These are phyloP conservation scores for Phragmatobia fuliginosa DNA, from an alignment of 2,888 invertebrate species.

Conservation along the genomic window DNA sequence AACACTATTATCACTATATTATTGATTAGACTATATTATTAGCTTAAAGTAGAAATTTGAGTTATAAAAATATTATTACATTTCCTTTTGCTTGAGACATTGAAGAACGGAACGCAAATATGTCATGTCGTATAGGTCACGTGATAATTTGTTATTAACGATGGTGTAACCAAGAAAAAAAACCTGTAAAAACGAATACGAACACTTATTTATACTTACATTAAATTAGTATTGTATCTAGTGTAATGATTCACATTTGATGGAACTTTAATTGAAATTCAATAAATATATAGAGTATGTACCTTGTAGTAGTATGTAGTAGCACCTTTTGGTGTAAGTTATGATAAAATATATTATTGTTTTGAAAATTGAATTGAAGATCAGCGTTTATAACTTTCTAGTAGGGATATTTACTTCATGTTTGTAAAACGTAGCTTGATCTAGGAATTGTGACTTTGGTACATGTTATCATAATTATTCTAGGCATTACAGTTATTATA, in stretches of 20 bases:
- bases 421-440: background rate
- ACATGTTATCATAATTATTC: background rate
- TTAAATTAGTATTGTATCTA: too few species aligned
- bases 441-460: background rate
- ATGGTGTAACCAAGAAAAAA: too few species aligned
- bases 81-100: background rate
- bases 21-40: background rate
- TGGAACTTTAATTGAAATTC: too few species aligned
- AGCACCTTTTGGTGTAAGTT: too few species aligned
- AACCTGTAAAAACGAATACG: too few species aligned
- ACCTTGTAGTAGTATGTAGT: too few species aligned
- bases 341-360: too few species aligned
- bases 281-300: too few species aligned
- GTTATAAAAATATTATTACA: background rate
- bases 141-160: background rate
- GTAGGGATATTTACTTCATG: too few species aligned
- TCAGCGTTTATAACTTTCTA: background rate
- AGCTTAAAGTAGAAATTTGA: background rate
- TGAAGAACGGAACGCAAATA: background rate
- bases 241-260: too few species aligned
- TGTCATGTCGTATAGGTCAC: background rate
- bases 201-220: too few species aligned
- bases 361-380: background rate
- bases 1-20: background rate
- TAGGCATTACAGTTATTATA: background rate